Conservation (phyloP, 2,113 vertebrate genomes). For the Otolemur garnettii region DNA sequence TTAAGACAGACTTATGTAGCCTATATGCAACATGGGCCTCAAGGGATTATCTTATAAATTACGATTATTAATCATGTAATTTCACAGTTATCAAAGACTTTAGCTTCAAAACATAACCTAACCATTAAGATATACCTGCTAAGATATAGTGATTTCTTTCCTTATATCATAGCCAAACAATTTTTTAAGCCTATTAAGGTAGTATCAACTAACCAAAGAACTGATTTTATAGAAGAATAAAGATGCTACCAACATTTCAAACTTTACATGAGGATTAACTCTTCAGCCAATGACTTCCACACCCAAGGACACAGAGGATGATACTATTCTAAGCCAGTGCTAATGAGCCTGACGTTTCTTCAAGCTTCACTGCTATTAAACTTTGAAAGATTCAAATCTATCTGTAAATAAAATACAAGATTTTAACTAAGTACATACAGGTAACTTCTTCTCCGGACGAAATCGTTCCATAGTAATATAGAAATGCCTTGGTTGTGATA, state of each 20-base stretch:
- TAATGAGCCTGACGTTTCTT: conserved; percentile 62
- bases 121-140: not conserved
- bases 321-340: conserved; percentile 65
- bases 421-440: conserved; percentile 85
- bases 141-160: conserved; percentile 40
- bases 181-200: conserved; percentile 21
- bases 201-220: not conserved
- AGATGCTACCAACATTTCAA: conserved; percentile 21
- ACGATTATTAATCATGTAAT: conserved; percentile 9
- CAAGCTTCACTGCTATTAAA: conserved; percentile 61
- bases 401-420: conserved; percentile 32
- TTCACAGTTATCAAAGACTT: not conserved
- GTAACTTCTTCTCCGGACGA: conserved; percentile 85
- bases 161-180: not conserved
- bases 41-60: not conserved
- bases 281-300: conserved; percentile 63
- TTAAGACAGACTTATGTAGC: not conserved
- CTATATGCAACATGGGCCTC: not conserved
- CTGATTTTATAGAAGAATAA: conserved; percentile 51
- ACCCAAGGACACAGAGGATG: conserved; percentile 44
- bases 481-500: conserved; percentile 77
- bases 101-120: conserved; percentile 38
- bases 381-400: conserved; percentile 21
- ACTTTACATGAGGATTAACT: conserved; percentile 34
- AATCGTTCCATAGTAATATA: conserved; percentile 85